Evolutionary conservation across 2,888 invertebrate species (phyloP).

Genomic region (Octonoba sinensis): DNA sequence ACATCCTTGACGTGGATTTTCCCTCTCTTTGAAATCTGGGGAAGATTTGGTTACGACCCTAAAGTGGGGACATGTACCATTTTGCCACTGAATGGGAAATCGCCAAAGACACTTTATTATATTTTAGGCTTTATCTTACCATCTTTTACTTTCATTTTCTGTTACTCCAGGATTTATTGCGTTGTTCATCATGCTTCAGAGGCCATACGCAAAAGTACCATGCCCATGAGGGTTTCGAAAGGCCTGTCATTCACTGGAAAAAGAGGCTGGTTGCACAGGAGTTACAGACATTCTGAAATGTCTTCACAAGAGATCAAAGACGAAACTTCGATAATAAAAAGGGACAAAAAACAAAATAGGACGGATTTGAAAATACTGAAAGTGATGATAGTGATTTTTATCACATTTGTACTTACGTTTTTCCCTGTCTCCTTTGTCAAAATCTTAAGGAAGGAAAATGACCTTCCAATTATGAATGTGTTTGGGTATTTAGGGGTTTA

Average conservation of each 20-base stretch:
- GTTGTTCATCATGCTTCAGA: slow-evolving; percentile 5
- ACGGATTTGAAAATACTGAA: slow-evolving; percentile 45
- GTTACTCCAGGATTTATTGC: slow-evolving; percentile 83
- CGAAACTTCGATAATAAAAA: neutral
- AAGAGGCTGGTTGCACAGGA: slow-evolving; percentile 13
- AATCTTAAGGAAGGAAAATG: slow-evolving; percentile 84
- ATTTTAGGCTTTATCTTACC: slow-evolving; percentile 85
- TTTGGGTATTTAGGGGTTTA: slow-evolving; percentile 89
- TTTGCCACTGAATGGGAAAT: slow-evolving; percentile 80
- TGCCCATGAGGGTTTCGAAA: neutral
- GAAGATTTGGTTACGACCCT: slow-evolving; percentile 82
- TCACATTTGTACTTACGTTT: slow-evolving; percentile 90
- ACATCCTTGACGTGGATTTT: slow-evolving; percentile 82
- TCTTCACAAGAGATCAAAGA: neutral
- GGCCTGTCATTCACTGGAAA: neutral
- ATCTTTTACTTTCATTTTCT: slow-evolving; percentile 85
- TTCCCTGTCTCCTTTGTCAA: slow-evolving; percentile 92
- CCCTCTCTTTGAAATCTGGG: slow-evolving; percentile 86
- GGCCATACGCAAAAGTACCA: neutral
- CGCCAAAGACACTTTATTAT: slow-evolving; percentile 84
- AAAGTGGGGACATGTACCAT: slow-evolving; percentile 91
- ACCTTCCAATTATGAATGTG: slow-evolving; percentile 74
- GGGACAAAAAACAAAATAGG: neutral
- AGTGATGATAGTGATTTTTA: slow-evolving; percentile 92
- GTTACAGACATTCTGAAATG: slow-evolving; percentile 32